Evolutionary conservation across 2,797 vertebrate genomes (phyloP).

Genomic region (Macrochelys suwanniensis): DNA sequence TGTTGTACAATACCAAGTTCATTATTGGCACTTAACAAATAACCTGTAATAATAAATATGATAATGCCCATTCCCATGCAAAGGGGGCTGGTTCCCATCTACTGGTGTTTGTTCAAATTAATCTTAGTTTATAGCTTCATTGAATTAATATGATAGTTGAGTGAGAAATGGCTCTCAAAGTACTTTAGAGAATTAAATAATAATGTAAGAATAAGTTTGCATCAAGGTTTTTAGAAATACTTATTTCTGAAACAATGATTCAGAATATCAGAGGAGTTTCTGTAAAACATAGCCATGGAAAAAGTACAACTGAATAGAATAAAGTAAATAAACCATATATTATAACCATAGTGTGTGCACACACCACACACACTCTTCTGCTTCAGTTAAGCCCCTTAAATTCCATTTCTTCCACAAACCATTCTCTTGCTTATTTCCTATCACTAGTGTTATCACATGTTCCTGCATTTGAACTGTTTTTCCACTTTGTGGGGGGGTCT

Average conservation of each 20-base stretch:
- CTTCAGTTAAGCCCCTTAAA: conserved; percentile 50
- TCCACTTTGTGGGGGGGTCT: not conserved
- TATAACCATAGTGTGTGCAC: rapidly evolving
- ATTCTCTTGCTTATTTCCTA: conserved; percentile 41
- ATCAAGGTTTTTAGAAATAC: conserved; percentile 39
- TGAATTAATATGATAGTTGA: conserved; percentile 59
- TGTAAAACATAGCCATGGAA: conserved; percentile 30
- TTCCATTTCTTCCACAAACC: conserved; percentile 29
- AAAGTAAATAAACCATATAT: conserved; percentile 33
- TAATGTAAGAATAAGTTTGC: conserved; percentile 41
- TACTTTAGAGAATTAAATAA: conserved; percentile 59
- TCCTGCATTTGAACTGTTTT: not conserved
- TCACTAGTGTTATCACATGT: not conserved
- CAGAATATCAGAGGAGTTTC: conserved; percentile 34
- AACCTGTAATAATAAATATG: conserved; percentile 25
- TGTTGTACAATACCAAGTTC: not conserved
- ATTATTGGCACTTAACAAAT: conserved; percentile 45
- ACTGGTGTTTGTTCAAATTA: conserved; percentile 53
- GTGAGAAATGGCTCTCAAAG: conserved; percentile 37
- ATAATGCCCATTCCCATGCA: not conserved
- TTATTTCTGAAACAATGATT: conserved; percentile 46
- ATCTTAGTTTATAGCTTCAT: conserved; percentile 28
- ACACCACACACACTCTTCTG: not conserved
- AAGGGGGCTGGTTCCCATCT: conserved; percentile 23
- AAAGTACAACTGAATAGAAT: conserved; percentile 26